These are phyloP conservation scores for Corythoichthys haematopterus DNA, from an alignment of 2,113 vertebrate genomes.

Conservation along the genomic window DNA sequence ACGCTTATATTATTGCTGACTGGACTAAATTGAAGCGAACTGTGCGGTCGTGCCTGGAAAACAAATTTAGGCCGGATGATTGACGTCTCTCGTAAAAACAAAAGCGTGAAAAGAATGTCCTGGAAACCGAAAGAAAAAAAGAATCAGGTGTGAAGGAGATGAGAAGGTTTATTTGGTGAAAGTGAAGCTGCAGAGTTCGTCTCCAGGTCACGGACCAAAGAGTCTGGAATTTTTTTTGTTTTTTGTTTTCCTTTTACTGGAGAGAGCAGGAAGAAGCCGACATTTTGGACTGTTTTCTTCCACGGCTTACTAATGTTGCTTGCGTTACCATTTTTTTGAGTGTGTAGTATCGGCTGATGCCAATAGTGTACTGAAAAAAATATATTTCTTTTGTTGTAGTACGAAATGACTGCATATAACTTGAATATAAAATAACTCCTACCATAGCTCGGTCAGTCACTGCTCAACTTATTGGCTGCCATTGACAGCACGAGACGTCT, in stretches of 20 bases:
- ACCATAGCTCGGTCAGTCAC: too few species aligned
- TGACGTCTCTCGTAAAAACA: neutral
- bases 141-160: neutral
- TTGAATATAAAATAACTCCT: too few species aligned
- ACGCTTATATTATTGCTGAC: neutral
- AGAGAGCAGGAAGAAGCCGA: neutral
- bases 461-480: too few species aligned
- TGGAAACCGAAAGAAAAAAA: neutral
- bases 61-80: neutral
- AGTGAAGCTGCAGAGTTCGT: neutral
- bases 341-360: too few species aligned
- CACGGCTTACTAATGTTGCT: neutral
- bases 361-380: too few species aligned
- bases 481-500: too few species aligned
- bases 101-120: neutral
- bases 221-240: neutral
- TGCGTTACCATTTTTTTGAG: too few species aligned
- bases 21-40: neutral
- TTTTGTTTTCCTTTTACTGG: neutral
- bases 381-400: too few species aligned
- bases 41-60: too few species aligned
- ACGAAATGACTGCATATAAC: too few species aligned
- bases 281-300: neutral
- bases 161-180: constrained; percentile 3
- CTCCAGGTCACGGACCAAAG: neutral